Evolutionary conservation across 1,140 invertebrate genomes (phyloP).

Genomic region (Panulirus ornatus): DNA sequence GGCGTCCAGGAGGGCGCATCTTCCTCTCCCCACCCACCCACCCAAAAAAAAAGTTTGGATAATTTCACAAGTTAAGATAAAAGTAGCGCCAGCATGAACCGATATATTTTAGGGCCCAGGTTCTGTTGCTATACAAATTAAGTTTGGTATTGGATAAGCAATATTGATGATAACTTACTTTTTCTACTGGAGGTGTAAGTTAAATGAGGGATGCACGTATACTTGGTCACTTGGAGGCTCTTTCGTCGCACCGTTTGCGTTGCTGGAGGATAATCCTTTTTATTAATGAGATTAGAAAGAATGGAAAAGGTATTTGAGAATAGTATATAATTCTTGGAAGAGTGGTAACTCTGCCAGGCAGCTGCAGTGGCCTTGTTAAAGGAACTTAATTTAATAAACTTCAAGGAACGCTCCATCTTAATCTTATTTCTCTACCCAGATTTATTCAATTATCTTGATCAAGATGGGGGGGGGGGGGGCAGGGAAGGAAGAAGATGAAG

Average conservation of each 20-base stretch:
- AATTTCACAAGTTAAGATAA: background rate
- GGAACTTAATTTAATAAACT: slow-evolving; percentile 35
- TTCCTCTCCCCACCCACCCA: background rate
- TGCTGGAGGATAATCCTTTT: no score
- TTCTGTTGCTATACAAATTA: no score
- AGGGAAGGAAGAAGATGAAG: background rate
- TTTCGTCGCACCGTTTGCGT: no score
- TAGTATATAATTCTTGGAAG: background rate
- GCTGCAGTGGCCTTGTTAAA: background rate
- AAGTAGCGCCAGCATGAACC: background rate
- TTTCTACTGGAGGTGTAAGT: no score
- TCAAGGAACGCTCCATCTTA: slow-evolving; percentile 19
- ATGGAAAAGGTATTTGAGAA: background rate
- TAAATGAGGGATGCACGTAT: no score
- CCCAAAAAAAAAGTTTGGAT: background rate
- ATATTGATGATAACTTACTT: no score
- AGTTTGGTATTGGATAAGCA: no score
- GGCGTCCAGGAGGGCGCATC: background rate
- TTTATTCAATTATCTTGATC: slow-evolving; percentile 51
- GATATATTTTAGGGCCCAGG: background rate
- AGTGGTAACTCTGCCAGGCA: background rate
- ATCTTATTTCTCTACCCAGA: slow-evolving; percentile 45
- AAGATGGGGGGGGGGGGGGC: background rate
- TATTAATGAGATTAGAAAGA: background rate
- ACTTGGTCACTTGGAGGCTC: no score